Percentiles rank a stretch among this genome's conserved stretches.
Evolutionary conservation across 2,888 invertebrate genomes (phyloP).

Genomic region (Drosophila nr. medialis): DNA sequence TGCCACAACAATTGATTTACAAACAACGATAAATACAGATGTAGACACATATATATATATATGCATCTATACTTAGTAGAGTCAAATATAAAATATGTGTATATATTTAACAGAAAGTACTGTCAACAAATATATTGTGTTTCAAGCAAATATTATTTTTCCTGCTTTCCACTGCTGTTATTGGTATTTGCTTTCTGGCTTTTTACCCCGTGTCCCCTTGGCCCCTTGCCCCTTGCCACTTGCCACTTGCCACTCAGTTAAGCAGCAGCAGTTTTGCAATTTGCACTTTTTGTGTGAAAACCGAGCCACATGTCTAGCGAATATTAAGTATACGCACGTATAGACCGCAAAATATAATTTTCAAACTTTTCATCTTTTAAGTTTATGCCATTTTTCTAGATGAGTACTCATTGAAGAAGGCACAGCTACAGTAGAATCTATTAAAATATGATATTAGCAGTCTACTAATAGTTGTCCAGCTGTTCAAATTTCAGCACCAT

Average conservation of each 20-base stretch:
- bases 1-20: slow-evolving; percentile 12
- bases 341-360: neutral
- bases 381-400: neutral
- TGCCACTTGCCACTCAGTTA: neutral
- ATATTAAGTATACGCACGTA: slow-evolving; percentile 31
- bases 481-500: neutral
- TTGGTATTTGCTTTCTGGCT: slow-evolving; percentile 20
- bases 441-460: neutral
- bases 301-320: neutral
- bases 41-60: slow-evolving; percentile 14
- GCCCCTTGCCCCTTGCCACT: too few species aligned
- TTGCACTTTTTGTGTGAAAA: neutral
- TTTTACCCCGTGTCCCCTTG: neutral
- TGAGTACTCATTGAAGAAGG: neutral
- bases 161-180: slow-evolving; percentile 22
- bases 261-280: slow-evolving; percentile 5
- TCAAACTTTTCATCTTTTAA: neutral
- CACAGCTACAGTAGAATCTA: neutral
- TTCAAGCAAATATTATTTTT: slow-evolving; percentile 65
- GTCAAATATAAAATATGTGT: slow-evolving; percentile 14
- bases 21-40: slow-evolving; percentile 9
- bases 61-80: slow-evolving; percentile 10
- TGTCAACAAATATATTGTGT: slow-evolving; percentile 53
- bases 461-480: neutral
- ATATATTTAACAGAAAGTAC: slow-evolving; percentile 2